Evolutionary conservation across 2,797 vertebrate genomes (phyloP), one percentile per base, ranked within the genome.

Genomic region (Ispidina picta): DNA sequence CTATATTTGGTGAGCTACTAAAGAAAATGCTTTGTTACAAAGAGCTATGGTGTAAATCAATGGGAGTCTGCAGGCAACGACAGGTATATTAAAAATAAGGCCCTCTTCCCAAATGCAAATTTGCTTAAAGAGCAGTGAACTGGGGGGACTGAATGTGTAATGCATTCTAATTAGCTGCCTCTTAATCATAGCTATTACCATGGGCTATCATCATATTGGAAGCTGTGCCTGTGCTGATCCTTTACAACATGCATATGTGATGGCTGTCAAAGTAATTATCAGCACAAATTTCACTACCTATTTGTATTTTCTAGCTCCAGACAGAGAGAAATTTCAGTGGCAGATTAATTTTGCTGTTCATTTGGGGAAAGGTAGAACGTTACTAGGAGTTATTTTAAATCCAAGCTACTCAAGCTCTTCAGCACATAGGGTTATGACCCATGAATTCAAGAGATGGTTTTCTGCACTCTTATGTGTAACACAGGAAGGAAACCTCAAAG

Each of bases 121-220:
- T 68, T 51, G 55, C 79, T 95, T 88, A 64, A 80, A 59, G 88
- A 88, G 69, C 62, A 82, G 65, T 62, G 69, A 90, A 75, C 85
- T 68, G 89, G 94, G 65, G 72, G 89, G 93, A 89, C 63, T 88
- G 93, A 89, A 91, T 90, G 64, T 41, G 65, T 87, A 95, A 92
- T 71, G 77, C 86, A 94, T 92, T 94, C 89, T 91, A 95, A 97
- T 97, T 92, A 97, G 48, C 88, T 91, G 72, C 71, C 62, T 86
- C 65, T 89, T 95, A 96, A 97, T 94, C 95, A 92, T 46, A 83
- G 82, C 80, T 90, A 89, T 94, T 95, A 93, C 92, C 84, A 92
- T 28, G 51, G 94, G 88, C 83, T 92, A 94, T 71, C 22, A 8
- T 82, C 83, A 44, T 41, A 48, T 8, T 76, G 79, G 87, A 90